phyloP scores from a whole-genome alignment of 2,797 vertebrate genomes.

The Sphenopsis melanotis region DNA sequence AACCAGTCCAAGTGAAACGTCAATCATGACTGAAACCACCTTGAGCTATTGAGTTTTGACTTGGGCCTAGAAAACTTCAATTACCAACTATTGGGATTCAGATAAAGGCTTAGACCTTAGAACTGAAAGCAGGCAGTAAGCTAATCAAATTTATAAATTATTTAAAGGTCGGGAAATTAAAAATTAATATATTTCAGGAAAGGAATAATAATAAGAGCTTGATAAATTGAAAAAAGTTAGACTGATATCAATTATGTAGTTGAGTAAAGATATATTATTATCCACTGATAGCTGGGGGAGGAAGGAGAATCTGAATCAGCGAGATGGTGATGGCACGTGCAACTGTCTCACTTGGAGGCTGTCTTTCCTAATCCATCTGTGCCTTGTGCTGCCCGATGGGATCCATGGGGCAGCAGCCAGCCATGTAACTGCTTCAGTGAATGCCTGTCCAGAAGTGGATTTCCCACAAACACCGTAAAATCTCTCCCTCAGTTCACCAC shows the following conservation, averaged over 20 bases:
- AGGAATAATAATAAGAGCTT: background rate
- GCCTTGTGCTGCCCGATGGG: background rate
- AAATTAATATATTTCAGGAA: conserved; percentile 33
- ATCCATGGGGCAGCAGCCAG: background rate
- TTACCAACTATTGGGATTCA: background rate
- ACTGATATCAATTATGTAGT: background rate
- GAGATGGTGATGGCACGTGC: background rate
- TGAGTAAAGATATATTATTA: background rate
- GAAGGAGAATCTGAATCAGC: background rate
- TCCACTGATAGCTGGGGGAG: background rate
- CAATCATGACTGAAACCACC: background rate
- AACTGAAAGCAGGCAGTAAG: background rate
- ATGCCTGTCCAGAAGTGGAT: background rate
- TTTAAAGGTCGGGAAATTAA: conserved; percentile 32
- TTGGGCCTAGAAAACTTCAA: background rate
- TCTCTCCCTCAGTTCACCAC: background rate
- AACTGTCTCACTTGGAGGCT: background rate
- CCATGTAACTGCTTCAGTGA: background rate
- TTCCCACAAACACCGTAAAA: background rate
- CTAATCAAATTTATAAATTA: conserved; percentile 44
- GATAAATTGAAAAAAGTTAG: conserved; percentile 7
- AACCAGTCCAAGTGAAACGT: background rate
- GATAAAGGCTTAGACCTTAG: background rate
- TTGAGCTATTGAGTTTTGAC: background rate
- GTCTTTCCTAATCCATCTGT: background rate